Evolutionary conservation across 2,888 invertebrate genomes (phyloP).

Genomic region (Bombylius discolor): DNA sequence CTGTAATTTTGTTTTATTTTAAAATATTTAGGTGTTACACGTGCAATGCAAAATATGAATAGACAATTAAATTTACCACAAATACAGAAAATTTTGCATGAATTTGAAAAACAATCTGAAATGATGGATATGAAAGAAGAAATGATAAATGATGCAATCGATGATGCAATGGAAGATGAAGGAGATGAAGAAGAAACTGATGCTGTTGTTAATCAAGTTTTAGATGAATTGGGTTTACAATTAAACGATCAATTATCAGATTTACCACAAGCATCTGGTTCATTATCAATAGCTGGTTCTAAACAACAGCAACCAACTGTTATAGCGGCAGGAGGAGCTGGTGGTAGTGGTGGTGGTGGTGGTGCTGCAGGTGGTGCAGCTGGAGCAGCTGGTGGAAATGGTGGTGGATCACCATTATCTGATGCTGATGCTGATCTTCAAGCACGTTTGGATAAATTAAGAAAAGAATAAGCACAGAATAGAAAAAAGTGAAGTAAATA

Average conservation of each 20-base stretch:
- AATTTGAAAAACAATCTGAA: constrained; percentile 98
- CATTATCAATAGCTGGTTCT: constrained; percentile 42
- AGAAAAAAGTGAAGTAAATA: no score
- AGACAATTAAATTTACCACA: constrained; percentile 92
- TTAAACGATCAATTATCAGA: constrained; percentile 84
- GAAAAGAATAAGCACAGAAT: constrained; percentile 52
- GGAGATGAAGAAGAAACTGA: constrained; percentile 97
- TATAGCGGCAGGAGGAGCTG: constrained; percentile 34
- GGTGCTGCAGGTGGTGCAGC: constrained; percentile 34
- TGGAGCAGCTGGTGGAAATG: constrained; percentile 45
- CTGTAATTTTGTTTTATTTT: background rate
- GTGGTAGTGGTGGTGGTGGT: constrained; percentile 34
- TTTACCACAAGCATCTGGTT: constrained; percentile 54
- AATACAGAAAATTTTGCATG: constrained; percentile 92
- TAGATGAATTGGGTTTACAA: constrained; percentile 95
- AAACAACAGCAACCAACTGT: constrained; percentile 51
- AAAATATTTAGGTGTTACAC: constrained; percentile 58
- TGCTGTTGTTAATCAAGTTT: constrained; percentile 86
- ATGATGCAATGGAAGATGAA: constrained; percentile 98
- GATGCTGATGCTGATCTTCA: constrained; percentile 96
- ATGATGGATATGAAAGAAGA: constrained; percentile 99
- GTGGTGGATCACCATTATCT: constrained; percentile 39
- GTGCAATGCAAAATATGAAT: constrained; percentile 98
- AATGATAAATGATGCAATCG: constrained; percentile 99
- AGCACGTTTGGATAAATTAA: constrained; percentile 87